Conservation (phyloP, 2,797 vertebrate species). For the Lutra lutra region DNA sequence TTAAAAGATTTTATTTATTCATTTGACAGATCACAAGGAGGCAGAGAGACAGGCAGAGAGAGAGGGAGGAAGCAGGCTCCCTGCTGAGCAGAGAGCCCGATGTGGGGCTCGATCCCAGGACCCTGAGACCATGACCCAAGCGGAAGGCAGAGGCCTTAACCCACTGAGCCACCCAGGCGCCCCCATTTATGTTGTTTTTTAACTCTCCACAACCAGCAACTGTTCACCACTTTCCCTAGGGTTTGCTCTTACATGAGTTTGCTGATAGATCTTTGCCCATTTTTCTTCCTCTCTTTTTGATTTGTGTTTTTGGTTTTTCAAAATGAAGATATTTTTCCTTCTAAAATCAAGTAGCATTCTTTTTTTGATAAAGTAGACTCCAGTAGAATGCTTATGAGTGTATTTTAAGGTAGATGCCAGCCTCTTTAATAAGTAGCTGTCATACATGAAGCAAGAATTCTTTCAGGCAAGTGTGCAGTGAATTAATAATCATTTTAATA, state of each 20-base stretch:
- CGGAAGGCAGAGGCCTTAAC: too few species aligned
- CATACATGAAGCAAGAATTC: background rate
- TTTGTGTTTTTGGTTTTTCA: slow-evolving; percentile 20
- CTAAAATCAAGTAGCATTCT: background rate
- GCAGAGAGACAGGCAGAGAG: too few species aligned
- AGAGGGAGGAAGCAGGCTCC: too few species aligned
- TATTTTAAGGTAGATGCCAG: background rate
- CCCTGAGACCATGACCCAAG: too few species aligned
- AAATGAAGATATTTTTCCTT: background rate
- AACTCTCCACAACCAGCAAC: background rate
- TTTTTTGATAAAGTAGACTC: background rate
- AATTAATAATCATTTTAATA: slow-evolving; percentile 50
- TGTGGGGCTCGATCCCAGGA: too few species aligned
- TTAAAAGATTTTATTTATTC: too few species aligned
- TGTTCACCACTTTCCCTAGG: background rate
- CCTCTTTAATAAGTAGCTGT: slow-evolving; percentile 16
- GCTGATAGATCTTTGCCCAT: background rate
- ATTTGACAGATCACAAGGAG: too few species aligned
- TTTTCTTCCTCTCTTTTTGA: background rate
- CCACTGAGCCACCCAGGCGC: too few species aligned
- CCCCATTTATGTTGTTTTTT: background rate
- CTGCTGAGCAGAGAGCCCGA: too few species aligned
- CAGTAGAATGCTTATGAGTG: background rate
- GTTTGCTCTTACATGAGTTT: slow-evolving; percentile 22
- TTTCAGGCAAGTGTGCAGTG: background rate